Base-by-base conservation (phyloP, 2,888 invertebrate genomes). In the Cephus sareptanus region DNA sequence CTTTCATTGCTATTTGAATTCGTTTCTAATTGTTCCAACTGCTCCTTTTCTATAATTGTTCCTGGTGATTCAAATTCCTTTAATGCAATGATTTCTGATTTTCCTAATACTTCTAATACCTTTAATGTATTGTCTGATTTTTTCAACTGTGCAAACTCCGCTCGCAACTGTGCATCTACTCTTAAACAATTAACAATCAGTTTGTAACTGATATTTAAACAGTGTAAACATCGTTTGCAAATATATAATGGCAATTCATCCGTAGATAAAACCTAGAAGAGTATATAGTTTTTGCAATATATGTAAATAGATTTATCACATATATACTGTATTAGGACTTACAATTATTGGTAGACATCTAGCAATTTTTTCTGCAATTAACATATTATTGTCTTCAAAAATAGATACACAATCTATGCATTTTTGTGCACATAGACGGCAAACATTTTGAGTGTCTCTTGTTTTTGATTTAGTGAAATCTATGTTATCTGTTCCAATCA, bases 121-220 rank as follows among this genome's bases (percentile, higher is more conserved):
- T 56, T 56, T 56, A 23, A 15, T 23, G 9, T 23, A 56, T 56
- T 56, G 9, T 56, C 2, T 23, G 56, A 56, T 9, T 56, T 56
- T 23, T 56, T 56, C 9, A 56, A 23, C 23, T 56, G 56, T 56
- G 76, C 71, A 13, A 83, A 73, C 75, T 81, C 79, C 12, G 82
- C 77, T 76, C 84, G 77, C 2, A 86, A 77, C 11, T 80, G 37
- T n/a, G 74, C 78, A 76, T 87, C 86, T 3, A 82, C 80, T 81
- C 82, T 82, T 23, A 84, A 34, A 34, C 82, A 83, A 30, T 79
- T 83, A 13, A 83, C 77, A 69, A 84, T 82, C 3, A 87, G 76
- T 75, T 85, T 85, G 77, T 87, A 85, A 81, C 86, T 85, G 12
- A 85, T 84, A 75, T 87, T 87, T 56, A 87, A 79, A 33, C 82